A percentile compares a stretch with the other conserved stretches of the same genome.
Evolutionary conservation across 2,888 invertebrate genomes (phyloP).

Genomic region (Peribatodes rhomboidaria): DNA sequence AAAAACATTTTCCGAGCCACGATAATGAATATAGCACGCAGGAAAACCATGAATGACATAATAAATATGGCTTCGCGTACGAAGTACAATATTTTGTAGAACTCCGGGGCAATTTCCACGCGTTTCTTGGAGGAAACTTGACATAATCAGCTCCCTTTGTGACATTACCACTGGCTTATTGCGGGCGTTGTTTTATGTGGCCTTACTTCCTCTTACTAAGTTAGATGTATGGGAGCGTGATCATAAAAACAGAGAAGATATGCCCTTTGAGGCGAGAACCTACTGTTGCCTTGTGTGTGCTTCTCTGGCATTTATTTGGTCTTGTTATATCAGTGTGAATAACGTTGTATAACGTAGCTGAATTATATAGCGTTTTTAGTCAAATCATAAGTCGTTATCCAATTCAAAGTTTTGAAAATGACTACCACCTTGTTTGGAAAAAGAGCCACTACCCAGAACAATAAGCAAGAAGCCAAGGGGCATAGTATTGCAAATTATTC

Average conservation of each 20-base stretch:
- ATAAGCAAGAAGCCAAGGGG: too few relatives aligned
- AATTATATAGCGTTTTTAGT: too few relatives aligned
- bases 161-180: slow-evolving; percentile 45
- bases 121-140: slow-evolving; percentile 33
- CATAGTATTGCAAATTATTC: too few relatives aligned
- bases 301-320: background rate
- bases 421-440: too few relatives aligned
- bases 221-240: slow-evolving; percentile 44
- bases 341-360: too few relatives aligned
- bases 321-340: background rate
- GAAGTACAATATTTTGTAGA: slow-evolving; percentile 32
- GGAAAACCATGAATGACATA: slow-evolving; percentile 11
- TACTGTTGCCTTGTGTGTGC: background rate
- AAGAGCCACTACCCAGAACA: too few relatives aligned
- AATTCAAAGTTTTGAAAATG: too few relatives aligned
- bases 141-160: slow-evolving; percentile 50
- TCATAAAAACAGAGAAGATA: slow-evolving; percentile 34
- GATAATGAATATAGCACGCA: slow-evolving; percentile 1
- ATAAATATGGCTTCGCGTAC: slow-evolving; percentile 31
- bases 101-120: slow-evolving; percentile 28
- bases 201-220: slow-evolving; percentile 49
- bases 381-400: too few relatives aligned
- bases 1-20: background rate
- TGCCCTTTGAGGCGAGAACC: slow-evolving; percentile 9
- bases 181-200: slow-evolving; percentile 47